A percentile compares a stretch with the other conserved stretches of the same genome.
Evolutionary conservation across 2,888 invertebrate genomes (phyloP).

Genomic region (Lasiommata megera): DNA sequence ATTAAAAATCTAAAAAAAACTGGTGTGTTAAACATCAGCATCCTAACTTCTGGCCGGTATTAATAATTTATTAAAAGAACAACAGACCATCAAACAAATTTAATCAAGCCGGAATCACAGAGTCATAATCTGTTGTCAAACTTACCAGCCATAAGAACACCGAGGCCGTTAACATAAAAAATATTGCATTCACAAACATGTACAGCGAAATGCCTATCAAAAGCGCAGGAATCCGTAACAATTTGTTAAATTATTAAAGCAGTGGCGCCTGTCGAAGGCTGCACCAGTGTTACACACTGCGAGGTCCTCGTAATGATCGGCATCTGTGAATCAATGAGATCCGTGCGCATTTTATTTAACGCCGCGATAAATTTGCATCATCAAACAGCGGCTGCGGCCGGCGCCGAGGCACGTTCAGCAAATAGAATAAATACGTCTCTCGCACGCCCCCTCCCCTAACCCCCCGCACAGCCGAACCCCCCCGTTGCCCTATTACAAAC

Average conservation of each 20-base stretch:
- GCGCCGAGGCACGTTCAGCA: slow-evolving; percentile 73
- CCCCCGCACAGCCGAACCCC: slow-evolving; percentile 47
- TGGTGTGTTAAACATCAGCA: too few species aligned
- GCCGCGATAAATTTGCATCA: slow-evolving; percentile 77
- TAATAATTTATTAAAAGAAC: too few species aligned
- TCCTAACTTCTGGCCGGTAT: too few species aligned
- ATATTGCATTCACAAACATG: neutral
- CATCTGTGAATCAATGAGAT: slow-evolving; percentile 71
- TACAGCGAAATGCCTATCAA: slow-evolving; percentile 36
- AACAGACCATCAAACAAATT: too few species aligned
- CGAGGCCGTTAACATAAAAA: neutral
- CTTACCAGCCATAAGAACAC: too few species aligned
- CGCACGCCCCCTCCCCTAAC: slow-evolving; percentile 44
- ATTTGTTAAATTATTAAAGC: slow-evolving; percentile 55
- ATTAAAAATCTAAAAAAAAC: too few species aligned
- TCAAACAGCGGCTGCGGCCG: slow-evolving; percentile 69
- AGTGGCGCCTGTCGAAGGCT: slow-evolving; percentile 40
- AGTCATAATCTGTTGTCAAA: too few species aligned
- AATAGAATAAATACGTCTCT: slow-evolving; percentile 75
- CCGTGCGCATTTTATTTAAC: slow-evolving; percentile 71
- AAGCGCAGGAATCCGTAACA: slow-evolving; percentile 49
- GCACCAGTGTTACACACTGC: slow-evolving; percentile 28
- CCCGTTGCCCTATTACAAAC: slow-evolving; percentile 60
- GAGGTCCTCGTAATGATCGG: slow-evolving; percentile 59
- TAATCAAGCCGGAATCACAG: too few species aligned